A percentile compares a stretch with the other conserved stretches of the same genome.
These are phyloP conservation scores for Porites rus DNA, from an alignment of 92 coral and sea anemone genomes.

Conservation along the genomic window DNA sequence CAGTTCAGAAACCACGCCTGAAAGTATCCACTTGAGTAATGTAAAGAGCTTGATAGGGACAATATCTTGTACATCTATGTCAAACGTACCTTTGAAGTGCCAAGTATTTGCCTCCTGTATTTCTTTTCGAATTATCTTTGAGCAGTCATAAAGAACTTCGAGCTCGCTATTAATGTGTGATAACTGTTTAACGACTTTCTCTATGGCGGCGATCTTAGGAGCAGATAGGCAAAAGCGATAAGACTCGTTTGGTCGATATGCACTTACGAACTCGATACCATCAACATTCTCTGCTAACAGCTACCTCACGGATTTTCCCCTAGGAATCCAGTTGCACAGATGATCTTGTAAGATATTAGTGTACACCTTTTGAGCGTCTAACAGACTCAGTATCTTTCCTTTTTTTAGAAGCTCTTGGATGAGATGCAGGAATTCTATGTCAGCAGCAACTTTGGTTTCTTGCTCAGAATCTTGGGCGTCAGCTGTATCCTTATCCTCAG, in stretches of 20 bases:
- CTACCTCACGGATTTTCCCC: constrained; percentile 44
- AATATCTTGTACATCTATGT: constrained; percentile 12
- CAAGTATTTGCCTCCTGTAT: constrained; percentile 30
- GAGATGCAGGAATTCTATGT: constrained; percentile 49
- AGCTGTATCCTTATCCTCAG: background rate
- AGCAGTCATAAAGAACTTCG: constrained; percentile 33
- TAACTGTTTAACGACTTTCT: constrained; percentile 31
- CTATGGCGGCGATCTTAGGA: constrained; percentile 68
- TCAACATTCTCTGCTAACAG: constrained; percentile 40
- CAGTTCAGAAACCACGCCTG: constrained; percentile 25
- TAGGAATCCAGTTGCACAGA: constrained; percentile 44
- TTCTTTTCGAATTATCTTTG: constrained; percentile 48
- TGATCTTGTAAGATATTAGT: constrained; percentile 45
- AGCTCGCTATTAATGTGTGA: constrained; percentile 41
- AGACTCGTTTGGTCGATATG: constrained; percentile 53
- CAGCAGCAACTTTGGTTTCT: constrained; percentile 38
- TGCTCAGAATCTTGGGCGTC: constrained; percentile 4
- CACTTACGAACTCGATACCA: constrained; percentile 57
- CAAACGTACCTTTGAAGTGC: constrained; percentile 38
- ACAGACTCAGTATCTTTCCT: constrained; percentile 56
- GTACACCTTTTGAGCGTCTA: constrained; percentile 51
- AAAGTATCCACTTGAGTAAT: constrained; percentile 38
- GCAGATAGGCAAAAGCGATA: constrained; percentile 53
- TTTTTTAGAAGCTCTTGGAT: constrained; percentile 27
- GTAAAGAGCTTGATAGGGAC: constrained; percentile 50